A percentile compares a stretch with the other conserved stretches of the same genome.
Evolutionary conservation across 2,797 vertebrate species (phyloP).

Genomic region (Cyclura pinguis): DNA sequence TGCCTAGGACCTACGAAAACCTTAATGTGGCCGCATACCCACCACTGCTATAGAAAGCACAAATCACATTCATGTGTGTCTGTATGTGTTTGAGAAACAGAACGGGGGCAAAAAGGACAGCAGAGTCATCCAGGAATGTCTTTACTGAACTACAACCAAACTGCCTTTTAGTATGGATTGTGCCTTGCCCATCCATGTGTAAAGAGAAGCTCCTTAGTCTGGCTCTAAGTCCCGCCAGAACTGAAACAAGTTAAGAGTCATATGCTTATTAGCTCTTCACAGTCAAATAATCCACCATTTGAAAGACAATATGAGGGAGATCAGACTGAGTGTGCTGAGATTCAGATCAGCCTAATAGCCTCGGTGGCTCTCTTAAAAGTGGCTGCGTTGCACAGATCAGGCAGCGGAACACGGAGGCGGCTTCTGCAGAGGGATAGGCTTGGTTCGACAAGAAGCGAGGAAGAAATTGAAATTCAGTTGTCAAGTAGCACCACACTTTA

Average conservation of each 20-base stretch:
- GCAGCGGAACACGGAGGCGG: conserved; percentile 6
- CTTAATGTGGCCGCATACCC: too few relatives aligned
- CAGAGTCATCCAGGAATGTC: rapidly evolving
- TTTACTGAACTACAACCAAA: background rate
- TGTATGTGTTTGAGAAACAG: background rate
- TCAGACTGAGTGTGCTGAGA: conserved; percentile 51
- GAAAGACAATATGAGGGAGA: conserved; percentile 51
- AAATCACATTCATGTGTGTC: background rate
- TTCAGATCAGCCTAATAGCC: conserved; percentile 56
- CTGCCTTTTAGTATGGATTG: rapidly evolving
- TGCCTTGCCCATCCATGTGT: too few relatives aligned
- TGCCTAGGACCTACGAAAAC: too few relatives aligned
- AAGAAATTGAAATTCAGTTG: conserved; percentile 71
- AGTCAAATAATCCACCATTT: conserved; percentile 60
- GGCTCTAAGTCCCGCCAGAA: conserved; percentile 20
- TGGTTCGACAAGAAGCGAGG: conserved; percentile 21
- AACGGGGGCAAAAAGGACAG: too few relatives aligned
- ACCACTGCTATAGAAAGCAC: too few relatives aligned
- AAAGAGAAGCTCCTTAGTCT: background rate
- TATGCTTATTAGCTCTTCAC: conserved; percentile 64
- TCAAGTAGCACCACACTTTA: conserved; percentile 73
- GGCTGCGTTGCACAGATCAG: conserved; percentile 62
- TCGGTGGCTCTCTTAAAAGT: conserved; percentile 63
- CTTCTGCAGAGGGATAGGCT: conserved; percentile 42
- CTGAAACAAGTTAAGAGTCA: conserved; percentile 70